phyloP scores from a whole-genome alignment of 2,888 invertebrate genomes.

The Orthonychiurus folsomi region DNA sequence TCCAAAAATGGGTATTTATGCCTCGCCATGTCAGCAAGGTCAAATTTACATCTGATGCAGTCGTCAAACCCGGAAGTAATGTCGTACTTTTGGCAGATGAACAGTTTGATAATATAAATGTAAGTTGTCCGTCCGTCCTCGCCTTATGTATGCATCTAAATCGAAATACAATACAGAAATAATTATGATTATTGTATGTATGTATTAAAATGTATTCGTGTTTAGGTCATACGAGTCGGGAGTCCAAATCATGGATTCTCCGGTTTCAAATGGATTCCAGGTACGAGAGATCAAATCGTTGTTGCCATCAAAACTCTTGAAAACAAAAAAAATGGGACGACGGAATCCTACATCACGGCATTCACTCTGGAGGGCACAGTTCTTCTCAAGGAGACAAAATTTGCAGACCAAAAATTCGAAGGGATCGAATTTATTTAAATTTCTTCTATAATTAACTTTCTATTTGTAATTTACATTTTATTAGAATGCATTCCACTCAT shows the following conservation, averaged over 20 bases:
- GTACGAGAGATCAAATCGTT: conserved; percentile 73
- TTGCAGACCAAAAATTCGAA: conserved; percentile 7
- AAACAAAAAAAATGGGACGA: conserved; percentile 59
- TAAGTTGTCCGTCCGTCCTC: conserved; percentile 42
- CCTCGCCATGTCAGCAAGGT: conserved; percentile 80
- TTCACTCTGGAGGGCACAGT: conserved; percentile 70
- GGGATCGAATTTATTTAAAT: not conserved
- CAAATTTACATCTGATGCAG: conserved; percentile 76
- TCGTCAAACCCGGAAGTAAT: conserved; percentile 81
- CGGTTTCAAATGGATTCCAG: conserved; percentile 93
- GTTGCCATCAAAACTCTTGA: conserved; percentile 91
- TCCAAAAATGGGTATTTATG: conserved; percentile 82
- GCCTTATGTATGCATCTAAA: too few species aligned
- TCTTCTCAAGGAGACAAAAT: conserved; percentile 54
- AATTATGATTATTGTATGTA: too few species aligned
- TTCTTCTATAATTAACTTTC: too few species aligned
- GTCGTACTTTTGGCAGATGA: conserved; percentile 72
- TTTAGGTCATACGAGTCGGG: not conserved
- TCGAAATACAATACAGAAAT: too few species aligned
- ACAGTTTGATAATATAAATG: conserved; percentile 60
- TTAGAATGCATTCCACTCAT: too few species aligned
- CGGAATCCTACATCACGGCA: conserved; percentile 75
- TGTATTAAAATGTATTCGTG: too few species aligned
- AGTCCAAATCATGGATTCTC: conserved; percentile 79
- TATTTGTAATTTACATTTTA: too few species aligned